phyloP scores from a whole-genome alignment of 2,888 invertebrate genomes.

The Limnephilus lunatus region DNA sequence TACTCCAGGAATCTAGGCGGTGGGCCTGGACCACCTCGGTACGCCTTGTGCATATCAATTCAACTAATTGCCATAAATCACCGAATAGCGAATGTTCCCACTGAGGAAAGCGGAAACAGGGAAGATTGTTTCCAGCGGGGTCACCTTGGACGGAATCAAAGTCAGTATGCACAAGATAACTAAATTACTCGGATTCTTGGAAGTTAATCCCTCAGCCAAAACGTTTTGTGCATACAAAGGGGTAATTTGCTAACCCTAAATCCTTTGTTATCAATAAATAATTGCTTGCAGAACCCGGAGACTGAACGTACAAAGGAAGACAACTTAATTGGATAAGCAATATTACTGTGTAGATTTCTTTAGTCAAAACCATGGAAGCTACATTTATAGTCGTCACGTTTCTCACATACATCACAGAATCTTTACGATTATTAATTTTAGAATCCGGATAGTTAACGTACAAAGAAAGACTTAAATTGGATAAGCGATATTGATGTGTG shows the following conservation, averaged over 20 bases:
- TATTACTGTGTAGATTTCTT: background rate
- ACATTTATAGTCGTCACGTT: background rate
- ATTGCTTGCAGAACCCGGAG: background rate
- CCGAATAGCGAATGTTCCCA: slow-evolving; percentile 13
- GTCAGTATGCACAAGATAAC: slow-evolving; percentile 30
- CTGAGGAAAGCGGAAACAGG: background rate
- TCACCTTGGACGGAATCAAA: slow-evolving; percentile 27
- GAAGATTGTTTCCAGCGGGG: background rate
- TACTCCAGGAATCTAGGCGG: background rate
- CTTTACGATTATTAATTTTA: background rate
- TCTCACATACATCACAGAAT: background rate
- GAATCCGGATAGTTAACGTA: no score
- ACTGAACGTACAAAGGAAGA: background rate
- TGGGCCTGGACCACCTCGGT: background rate
- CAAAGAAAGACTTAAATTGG: background rate
- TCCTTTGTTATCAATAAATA: slow-evolving; percentile 27
- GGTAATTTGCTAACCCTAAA: background rate
- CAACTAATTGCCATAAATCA: slow-evolving; percentile 32
- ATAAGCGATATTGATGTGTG: background rate
- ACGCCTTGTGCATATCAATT: slow-evolving; percentile 25
- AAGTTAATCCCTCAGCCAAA: background rate
- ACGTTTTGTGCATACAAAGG: slow-evolving; percentile 30
- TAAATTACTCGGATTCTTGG: slow-evolving; percentile 9
- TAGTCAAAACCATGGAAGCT: background rate
- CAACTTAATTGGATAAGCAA: background rate